Percentiles rank a stretch among this genome's conserved stretches.
phyloP scores from a whole-genome alignment of 2,888 invertebrate species.

The Spodoptera picta region DNA sequence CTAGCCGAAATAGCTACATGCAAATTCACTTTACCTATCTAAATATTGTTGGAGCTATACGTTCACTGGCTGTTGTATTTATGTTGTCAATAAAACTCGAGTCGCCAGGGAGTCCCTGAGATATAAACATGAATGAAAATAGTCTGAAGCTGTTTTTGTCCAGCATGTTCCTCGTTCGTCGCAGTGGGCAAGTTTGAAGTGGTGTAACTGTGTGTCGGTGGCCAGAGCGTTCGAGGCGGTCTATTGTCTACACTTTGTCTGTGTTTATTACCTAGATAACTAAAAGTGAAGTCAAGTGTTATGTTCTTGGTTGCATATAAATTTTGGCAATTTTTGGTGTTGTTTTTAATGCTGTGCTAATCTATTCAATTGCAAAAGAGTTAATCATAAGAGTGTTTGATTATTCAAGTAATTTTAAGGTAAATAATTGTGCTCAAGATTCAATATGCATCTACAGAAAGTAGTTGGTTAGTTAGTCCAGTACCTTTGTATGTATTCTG shows the following conservation, averaged over 20 bases:
- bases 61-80: conserved; percentile 72
- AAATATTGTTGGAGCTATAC: conserved; percentile 59
- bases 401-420: no score
- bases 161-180: conserved; percentile 31
- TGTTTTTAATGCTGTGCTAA: no score
- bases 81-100: conserved; percentile 83
- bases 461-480: no score
- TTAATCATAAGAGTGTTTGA: no score
- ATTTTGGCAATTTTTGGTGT: no score
- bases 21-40: conserved; percentile 50
- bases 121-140: conserved; percentile 80
- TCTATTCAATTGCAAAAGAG: no score
- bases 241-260: conserved; percentile 3
- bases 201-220: conserved; percentile 18
- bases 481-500: no score
- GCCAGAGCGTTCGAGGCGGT: conserved; percentile 4
- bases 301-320: no score
- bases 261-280: conserved; percentile 4
- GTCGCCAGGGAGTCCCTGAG: conserved; percentile 71
- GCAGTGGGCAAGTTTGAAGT: conserved; percentile 39
- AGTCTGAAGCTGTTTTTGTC: conserved; percentile 66
- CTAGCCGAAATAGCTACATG: conserved; percentile 39
- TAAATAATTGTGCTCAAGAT: no score
- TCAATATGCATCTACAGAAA: no score
- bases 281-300: neutral